Conservation (phyloP, 2,888 invertebrate species). For the Xanthorhoe designata region DNA sequence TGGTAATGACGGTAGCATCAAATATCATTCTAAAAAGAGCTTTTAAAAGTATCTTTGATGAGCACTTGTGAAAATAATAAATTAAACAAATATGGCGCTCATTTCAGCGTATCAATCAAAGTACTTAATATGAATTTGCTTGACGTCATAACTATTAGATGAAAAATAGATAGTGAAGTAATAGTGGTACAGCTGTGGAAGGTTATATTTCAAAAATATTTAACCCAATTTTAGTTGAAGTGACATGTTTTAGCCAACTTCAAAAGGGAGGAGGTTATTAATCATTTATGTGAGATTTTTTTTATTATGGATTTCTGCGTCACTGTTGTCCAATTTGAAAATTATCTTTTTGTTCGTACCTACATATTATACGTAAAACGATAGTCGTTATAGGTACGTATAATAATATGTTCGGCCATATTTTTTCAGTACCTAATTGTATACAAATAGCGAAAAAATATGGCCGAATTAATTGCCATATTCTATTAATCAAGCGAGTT, state of each 20-base stretch:
- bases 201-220: not conserved
- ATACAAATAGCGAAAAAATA: not conserved
- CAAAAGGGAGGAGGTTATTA: too few species aligned
- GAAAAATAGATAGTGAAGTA: conserved; percentile 1
- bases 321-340: too few species aligned
- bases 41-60: not conserved
- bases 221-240: too few species aligned
- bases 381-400: too few species aligned
- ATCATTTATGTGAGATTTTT: too few species aligned
- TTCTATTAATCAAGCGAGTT: not conserved
- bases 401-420: too few species aligned
- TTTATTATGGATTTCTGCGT: too few species aligned
- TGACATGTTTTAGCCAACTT: too few species aligned
- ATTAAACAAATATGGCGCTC: conserved; percentile 15
- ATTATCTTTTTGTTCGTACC: too few species aligned
- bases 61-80: conserved; percentile 8
- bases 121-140: not conserved
- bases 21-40: not conserved
- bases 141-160: conserved; percentile 19
- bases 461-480: not conserved
- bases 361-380: too few species aligned
- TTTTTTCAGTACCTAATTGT: too few species aligned
- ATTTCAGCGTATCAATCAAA: conserved; percentile 10
- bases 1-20: too few species aligned
- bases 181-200: not conserved